Base-by-base conservation (phyloP, 2,797 vertebrate species). In the Enteromius trimaculatus region DNA sequence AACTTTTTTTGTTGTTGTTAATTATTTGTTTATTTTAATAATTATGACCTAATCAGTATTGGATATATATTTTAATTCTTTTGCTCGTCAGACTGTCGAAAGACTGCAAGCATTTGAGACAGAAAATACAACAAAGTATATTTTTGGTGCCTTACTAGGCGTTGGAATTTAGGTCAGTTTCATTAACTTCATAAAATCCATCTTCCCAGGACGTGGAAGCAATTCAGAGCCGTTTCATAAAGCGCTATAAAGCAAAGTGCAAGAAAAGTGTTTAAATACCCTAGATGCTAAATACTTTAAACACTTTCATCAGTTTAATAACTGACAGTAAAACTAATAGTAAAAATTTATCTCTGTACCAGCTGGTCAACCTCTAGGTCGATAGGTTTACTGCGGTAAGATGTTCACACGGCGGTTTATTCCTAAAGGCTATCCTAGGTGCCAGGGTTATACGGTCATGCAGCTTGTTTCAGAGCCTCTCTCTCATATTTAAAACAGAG, bases 251-350 rank as follows among this genome's bases (percentile, higher is more conserved):
- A 26, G 14, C 31, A 17, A 39, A 23, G 71, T 1, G 17, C 31
- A 9, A 16, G 72, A 58, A 75, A 58, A 17, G 53, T 60, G 74
- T 76, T 60, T 34, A 75, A 55, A 55, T 39, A 37, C n/a, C 11
- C 21, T 16, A 49, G 44, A 49, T 49, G 23, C 69, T 42, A 76
- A 76, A 76, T n/a, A 49, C 17, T 5, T 23, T 3, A 47, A 34
- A 44, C 5, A 2, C 58, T 26, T 47, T 65, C 14, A 82, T 82
- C 2, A 13, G 53, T 65, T 80, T 39, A 81, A 77, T 11, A n/a
- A 39, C 31, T 53, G 31, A 26, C 79, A 0, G 3, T 74, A 37
- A 74, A 74, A 74, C 42, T 23, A 62, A 62, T 39, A 47, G 55
- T 62, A 39, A 62, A 81, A 80, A 21, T 26, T 0, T 51, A 51